Evolutionary conservation across 2,888 invertebrate species (phyloP).

Genomic region (Eupithecia subfuscata): DNA sequence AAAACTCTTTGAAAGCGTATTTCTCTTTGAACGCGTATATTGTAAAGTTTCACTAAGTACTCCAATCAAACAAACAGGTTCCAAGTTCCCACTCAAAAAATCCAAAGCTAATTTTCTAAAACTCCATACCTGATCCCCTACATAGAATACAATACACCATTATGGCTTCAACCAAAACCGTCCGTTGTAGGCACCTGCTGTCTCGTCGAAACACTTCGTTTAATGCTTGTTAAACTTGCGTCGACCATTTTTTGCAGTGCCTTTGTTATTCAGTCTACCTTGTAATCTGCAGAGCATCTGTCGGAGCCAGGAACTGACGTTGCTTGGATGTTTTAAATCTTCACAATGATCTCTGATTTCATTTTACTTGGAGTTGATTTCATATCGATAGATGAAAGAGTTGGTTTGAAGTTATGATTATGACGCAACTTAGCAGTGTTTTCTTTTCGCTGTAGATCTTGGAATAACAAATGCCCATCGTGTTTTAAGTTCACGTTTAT

Average conservation of each 20-base stretch:
- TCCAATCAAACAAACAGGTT: neutral
- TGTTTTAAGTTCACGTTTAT: neutral
- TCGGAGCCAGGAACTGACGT: constrained; percentile 18
- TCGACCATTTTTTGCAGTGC: constrained; percentile 43
- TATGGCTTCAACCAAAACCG: constrained; percentile 45
- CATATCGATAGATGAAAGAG: neutral
- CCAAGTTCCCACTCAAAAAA: neutral
- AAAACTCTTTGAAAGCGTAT: no score
- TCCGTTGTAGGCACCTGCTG: constrained; percentile 51
- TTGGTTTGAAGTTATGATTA: neutral
- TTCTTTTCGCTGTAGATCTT: neutral
- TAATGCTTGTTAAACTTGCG: constrained; percentile 44
- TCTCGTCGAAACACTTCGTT: constrained; percentile 40
- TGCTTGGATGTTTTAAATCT: neutral
- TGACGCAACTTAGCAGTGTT: neutral
- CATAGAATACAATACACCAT: neutral
- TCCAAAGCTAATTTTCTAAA: neutral
- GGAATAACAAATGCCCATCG: neutral
- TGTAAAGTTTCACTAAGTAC: neutral
- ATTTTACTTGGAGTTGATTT: neutral
- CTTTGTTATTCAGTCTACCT: constrained; percentile 44
- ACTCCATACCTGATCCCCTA: constrained; percentile 5
- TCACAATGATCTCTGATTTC: constrained; percentile 20
- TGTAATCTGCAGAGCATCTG: constrained; percentile 45
- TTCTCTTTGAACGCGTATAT: neutral